Evolutionary conservation across 2,113 vertebrate species (phyloP).

Genomic region (Toxotes jaculatrix): DNA sequence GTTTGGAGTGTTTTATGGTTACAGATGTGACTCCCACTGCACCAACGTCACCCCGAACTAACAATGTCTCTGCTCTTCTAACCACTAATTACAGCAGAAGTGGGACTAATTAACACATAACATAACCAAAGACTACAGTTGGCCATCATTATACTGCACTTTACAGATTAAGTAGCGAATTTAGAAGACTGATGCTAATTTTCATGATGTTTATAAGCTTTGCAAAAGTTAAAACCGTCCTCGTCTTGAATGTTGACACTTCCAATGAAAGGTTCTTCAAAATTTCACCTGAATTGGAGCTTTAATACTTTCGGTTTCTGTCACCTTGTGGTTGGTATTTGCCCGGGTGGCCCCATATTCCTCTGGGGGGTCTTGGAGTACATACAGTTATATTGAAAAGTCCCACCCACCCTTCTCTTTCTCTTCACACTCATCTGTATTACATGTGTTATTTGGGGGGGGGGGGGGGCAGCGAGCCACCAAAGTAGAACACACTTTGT

Average conservation of each 20-base stretch:
- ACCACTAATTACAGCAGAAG: conserved; percentile 66
- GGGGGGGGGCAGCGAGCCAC: conserved; percentile 66
- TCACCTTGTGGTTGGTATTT: conserved; percentile 43
- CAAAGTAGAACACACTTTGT: conserved; percentile 70
- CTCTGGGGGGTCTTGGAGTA: conserved; percentile 58
- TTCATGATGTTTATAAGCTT: conserved; percentile 27
- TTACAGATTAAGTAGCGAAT: conserved; percentile 50
- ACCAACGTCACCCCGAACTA: conserved; percentile 49
- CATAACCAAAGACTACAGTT: conserved; percentile 55
- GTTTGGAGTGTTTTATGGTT: conserved; percentile 66
- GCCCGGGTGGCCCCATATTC: conserved; percentile 59
- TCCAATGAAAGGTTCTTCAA: not conserved
- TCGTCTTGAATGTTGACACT: not conserved
- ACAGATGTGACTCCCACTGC: conserved; percentile 59
- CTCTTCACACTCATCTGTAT: conserved; percentile 70
- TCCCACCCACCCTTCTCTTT: conserved; percentile 53
- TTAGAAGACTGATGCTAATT: conserved; percentile 35
- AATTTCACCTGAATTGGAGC: not conserved
- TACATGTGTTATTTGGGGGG: conserved; percentile 77
- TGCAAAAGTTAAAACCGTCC: not conserved
- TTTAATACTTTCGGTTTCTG: conserved; percentile 31
- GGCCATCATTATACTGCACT: conserved; percentile 35
- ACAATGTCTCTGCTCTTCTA: conserved; percentile 55
- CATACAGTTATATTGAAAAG: conserved; percentile 25
- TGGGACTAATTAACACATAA: conserved; percentile 65